phyloP scores from a whole-genome alignment of 2,113 vertebrate species.

The Melanostigma gelatinosum region DNA sequence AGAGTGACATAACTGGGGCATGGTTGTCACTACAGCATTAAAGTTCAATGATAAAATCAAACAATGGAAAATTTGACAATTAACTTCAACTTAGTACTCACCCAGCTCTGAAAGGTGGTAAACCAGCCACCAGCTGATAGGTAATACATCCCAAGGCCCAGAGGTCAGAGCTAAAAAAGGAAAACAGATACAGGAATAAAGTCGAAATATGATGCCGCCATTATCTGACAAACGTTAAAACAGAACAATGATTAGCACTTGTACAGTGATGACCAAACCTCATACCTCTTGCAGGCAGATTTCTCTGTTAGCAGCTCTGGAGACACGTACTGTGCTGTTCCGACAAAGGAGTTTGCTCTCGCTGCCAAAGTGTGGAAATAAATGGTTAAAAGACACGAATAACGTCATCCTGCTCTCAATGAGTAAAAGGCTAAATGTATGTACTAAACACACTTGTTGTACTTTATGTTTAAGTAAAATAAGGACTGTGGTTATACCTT shows the following conservation, averaged over 20 bases:
- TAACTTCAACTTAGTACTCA: constrained; percentile 76
- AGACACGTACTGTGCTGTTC: constrained; percentile 98
- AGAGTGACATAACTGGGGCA: background rate
- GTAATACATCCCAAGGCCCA: constrained; percentile 99
- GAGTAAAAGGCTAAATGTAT: background rate
- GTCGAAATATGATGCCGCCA: background rate
- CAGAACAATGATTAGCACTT: background rate
- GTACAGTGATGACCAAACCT: background rate
- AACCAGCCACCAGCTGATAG: constrained; percentile 97
- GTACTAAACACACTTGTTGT: background rate
- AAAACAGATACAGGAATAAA: background rate
- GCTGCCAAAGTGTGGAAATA: constrained; percentile 80
- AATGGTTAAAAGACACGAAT: background rate
- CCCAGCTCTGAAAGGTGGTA: constrained; percentile 98
- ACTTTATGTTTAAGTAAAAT: constrained; percentile 2
- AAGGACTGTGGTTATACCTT: constrained; percentile 82
- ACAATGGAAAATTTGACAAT: constrained; percentile 10
- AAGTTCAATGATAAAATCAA: background rate
- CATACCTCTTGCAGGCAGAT: constrained; percentile 97
- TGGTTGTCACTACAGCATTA: background rate
- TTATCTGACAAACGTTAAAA: constrained; percentile 10
- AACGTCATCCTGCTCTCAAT: background rate
- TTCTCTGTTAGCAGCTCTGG: constrained; percentile 98
- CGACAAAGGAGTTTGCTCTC: constrained; percentile 98
- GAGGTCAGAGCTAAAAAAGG: constrained; percentile 88